A percentile compares a stretch with the other conserved stretches of the same genome.
Conservation (phyloP, 2,113 vertebrate genomes). For the Archilochus colubris region DNA sequence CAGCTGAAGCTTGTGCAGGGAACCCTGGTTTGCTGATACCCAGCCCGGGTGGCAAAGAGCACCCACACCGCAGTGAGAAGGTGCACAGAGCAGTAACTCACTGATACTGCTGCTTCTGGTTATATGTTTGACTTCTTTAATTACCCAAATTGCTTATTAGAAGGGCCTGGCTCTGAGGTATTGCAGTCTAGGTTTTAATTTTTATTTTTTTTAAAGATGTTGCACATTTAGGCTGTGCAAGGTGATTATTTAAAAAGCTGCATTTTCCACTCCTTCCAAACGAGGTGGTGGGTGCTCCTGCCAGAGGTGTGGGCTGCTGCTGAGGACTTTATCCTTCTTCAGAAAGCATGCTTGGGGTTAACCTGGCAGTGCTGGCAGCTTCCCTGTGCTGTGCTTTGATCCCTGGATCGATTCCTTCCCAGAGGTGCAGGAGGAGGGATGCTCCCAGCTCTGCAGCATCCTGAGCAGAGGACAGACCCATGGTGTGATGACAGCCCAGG, state of each 20-base stretch:
- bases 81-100: not conserved
- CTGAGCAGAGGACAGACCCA: not conserved
- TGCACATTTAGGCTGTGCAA: not conserved
- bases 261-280: not conserved
- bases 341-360: not conserved
- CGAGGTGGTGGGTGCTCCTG: not conserved
- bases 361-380: not conserved
- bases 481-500: not conserved
- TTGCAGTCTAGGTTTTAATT: conserved; percentile 27
- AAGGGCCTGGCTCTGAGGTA: conserved; percentile 1
- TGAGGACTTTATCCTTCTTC: not conserved
- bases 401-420: not conserved
- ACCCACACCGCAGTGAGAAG: not conserved
- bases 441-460: not conserved
- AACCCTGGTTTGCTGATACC: not conserved
- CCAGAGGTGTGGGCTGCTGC: not conserved
- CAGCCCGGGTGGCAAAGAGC: not conserved
- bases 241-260: not conserved
- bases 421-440: not conserved
- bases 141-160: conserved; percentile 60
- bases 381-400: rapidly evolving
- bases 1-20: not conserved
- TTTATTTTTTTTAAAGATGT: not conserved
- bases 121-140: conserved; percentile 32
- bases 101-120: not conserved